These are phyloP conservation scores for Nycteola revayana DNA, from an alignment of 2,888 invertebrate genomes.

Conservation along the genomic window DNA sequence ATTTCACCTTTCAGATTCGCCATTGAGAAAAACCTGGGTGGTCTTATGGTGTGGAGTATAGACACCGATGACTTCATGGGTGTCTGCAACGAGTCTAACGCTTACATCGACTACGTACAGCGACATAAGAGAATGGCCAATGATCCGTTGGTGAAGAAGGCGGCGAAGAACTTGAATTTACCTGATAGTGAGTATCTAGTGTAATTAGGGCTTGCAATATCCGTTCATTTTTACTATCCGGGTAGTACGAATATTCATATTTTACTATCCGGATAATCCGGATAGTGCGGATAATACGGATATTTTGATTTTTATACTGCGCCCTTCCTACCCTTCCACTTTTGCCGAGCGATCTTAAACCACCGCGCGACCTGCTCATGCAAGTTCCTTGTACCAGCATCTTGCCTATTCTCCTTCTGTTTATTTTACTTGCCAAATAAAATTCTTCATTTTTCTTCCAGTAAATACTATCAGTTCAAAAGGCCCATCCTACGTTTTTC, in stretches of 20 bases:
- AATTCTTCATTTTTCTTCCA: conserved; percentile 34
- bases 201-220: no score
- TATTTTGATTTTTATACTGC: no score
- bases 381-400: no score
- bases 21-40: conserved; percentile 85
- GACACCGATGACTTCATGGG: conserved; percentile 94
- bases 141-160: conserved; percentile 55
- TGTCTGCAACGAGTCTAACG: conserved; percentile 80
- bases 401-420: no score
- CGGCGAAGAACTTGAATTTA: conserved; percentile 52
- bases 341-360: no score
- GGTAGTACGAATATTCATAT: no score
- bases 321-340: no score
- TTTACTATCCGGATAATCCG: no score
- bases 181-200: conserved; percentile 53
- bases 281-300: no score
- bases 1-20: conserved; percentile 80
- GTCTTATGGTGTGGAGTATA: conserved; percentile 94
- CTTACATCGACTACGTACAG: conserved; percentile 71
- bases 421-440: no score
- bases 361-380: no score
- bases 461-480: conserved; percentile 43
- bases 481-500: conserved; percentile 53
- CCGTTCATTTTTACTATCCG: no score
- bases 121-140: conserved; percentile 49